Evolutionary conservation across 1,140 invertebrate species (phyloP), one percentile per base, ranked within the genome.

Genomic region (Atopsyche davidsoni): DNA sequence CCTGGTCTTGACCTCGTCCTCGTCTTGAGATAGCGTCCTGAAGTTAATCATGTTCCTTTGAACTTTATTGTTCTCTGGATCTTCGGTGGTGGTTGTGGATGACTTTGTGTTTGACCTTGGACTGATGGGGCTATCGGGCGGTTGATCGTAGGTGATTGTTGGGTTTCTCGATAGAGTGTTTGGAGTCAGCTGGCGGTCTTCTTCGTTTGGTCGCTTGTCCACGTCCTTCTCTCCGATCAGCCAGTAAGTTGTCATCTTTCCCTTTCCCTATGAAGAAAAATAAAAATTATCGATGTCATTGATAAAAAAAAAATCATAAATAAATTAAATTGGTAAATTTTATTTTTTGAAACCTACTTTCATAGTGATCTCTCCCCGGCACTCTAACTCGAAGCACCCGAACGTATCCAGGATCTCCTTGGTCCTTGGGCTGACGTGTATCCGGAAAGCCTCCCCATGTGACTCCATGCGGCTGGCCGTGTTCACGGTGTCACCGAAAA

Each of bases 401-500:
- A 96, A 96, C 2, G 81, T 80, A 59, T 96, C 91, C 46, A 99
- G 72, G 21, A 95, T 80, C 57, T 82, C 79, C 64, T 97, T 96
- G 0, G 94, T 98, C 22, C 79, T 79, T 0, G 87, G 82, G 64
- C 93, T 97, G n/a, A 98, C 89, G 69, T 99, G 96, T 50, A 99
- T 98, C 68, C 82, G 89, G 3, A 97, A 70, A 2, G 94, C 92
- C 70, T 84, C 77, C 17, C 93, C 92, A 63, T 92, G 94, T 11
- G 89, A 92, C 66, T 97, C 93, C 92, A 96, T 96, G 53, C 93
- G 76, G 1, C 88, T 92, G 4, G 90, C 89, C 0, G 91, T 94
- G 62, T 95, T 95, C 1, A 96, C 93, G 0, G 92, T 96, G 66
- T 96, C 94, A 0, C 92, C 90, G 61, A 95, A 95, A 11, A 96